phyloP scores from a whole-genome alignment of 2,113 vertebrate species.

The Geothlypis trichas region DNA sequence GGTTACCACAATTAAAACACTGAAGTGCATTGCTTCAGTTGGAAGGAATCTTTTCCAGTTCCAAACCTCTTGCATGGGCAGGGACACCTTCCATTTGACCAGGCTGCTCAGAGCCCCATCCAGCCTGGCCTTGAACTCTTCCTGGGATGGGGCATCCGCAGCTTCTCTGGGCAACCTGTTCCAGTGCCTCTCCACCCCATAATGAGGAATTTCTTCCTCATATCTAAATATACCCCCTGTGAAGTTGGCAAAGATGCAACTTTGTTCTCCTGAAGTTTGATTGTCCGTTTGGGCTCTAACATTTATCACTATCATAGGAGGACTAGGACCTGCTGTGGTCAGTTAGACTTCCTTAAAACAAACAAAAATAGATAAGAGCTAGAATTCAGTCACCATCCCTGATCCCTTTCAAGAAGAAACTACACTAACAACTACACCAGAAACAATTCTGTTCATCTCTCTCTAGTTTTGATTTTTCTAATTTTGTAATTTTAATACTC shows the following conservation, averaged over 20 bases:
- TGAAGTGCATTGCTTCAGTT: not conserved
- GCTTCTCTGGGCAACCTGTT: not conserved
- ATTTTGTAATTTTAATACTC: not conserved
- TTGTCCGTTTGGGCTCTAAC: not conserved
- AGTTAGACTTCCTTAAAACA: not conserved
- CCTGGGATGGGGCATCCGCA: not conserved
- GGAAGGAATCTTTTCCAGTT: not conserved
- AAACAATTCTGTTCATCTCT: not conserved
- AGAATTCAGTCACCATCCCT: not conserved
- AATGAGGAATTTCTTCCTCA: not conserved
- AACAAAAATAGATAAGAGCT: not conserved
- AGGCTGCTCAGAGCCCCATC: not conserved
- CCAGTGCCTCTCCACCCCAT: not conserved
- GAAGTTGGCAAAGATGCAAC: not conserved
- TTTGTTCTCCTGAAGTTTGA: not conserved
- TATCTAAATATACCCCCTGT: not conserved
- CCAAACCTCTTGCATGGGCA: not conserved
- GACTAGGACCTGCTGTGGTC: not conserved
- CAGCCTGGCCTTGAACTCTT: not conserved
- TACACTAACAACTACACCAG: not conserved
- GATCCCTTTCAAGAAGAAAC: not conserved
- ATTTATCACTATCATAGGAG: not conserved
- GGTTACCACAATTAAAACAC: not conserved
- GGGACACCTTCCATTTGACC: not conserved
- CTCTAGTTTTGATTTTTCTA: not conserved